A percentile compares a stretch with the other conserved stretches of the same genome.
Evolutionary conservation across 2,888 invertebrate genomes (phyloP).

Genomic region (Caenorhabditis sp.): DNA sequence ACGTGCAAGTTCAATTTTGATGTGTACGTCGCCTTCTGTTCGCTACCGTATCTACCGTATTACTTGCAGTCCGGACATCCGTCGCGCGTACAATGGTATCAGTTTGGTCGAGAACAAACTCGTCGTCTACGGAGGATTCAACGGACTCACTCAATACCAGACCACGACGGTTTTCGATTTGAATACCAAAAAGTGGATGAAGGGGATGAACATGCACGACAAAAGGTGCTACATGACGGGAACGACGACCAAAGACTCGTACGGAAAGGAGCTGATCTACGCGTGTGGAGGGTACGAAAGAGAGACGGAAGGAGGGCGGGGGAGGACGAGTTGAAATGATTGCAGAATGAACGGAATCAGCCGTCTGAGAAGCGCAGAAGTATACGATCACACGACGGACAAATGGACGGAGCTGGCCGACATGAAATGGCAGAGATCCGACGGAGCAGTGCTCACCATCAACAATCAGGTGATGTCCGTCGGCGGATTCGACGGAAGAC

Average conservation of each 20-base stretch:
- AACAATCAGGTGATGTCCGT: conserved; percentile 36
- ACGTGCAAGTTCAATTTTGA: conserved; percentile 41
- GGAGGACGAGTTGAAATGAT: neutral
- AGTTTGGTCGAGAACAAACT: conserved; percentile 45
- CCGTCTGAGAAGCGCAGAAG: conserved; percentile 36
- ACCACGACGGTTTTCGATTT: conserved; percentile 51
- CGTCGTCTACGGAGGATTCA: conserved; percentile 49
- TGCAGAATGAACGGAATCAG: conserved; percentile 56
- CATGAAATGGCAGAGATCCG: conserved; percentile 42
- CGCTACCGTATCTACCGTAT: neutral
- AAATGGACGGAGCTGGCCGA: conserved; percentile 38
- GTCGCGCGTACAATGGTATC: conserved; percentile 52
- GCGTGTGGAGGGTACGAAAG: conserved; percentile 48
- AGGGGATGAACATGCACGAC: conserved; percentile 54
- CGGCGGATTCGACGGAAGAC: conserved; percentile 64
- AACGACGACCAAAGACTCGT: conserved; percentile 18
- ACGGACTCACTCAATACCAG: conserved; percentile 39
- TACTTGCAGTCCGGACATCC: conserved; percentile 39
- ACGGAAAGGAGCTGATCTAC: conserved; percentile 23
- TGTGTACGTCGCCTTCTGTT: conserved; percentile 8
- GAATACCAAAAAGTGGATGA: conserved; percentile 29
- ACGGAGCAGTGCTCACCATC: conserved; percentile 35
- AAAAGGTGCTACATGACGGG: conserved; percentile 48
- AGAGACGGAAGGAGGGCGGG: conserved; percentile 8
- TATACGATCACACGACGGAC: conserved; percentile 33